phyloP scores from a whole-genome alignment of 1,140 invertebrate genomes.

The Apis laboriosa region DNA sequence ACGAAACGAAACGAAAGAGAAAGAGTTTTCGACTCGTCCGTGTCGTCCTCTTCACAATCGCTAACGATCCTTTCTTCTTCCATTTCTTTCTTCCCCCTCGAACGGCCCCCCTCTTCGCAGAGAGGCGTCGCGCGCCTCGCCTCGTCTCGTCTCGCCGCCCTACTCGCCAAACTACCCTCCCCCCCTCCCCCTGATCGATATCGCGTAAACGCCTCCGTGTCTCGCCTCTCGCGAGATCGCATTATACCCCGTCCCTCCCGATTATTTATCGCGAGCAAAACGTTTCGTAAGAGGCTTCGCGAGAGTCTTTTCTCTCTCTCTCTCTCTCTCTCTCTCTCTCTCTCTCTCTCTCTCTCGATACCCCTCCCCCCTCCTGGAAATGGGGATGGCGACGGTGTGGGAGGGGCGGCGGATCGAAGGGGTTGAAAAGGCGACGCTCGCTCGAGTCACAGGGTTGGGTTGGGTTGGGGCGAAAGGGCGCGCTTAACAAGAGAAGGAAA shows the following conservation, averaged over 20 bases:
- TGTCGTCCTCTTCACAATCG: constrained; percentile 12
- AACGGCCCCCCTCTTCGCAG: background rate
- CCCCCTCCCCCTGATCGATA: constrained; percentile 32
- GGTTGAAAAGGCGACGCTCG: constrained; percentile 6
- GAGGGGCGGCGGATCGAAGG: background rate
- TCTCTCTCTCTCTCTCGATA: no score
- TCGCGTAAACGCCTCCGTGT: constrained; percentile 1
- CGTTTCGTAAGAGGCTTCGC: background rate
- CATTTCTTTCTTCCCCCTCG: background rate
- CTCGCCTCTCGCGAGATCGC: constrained; percentile 11
- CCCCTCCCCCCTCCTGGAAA: background rate
- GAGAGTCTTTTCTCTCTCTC: background rate
- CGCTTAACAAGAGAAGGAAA: constrained; percentile 51
- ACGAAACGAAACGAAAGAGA: no score
- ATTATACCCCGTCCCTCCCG: constrained; percentile 7
- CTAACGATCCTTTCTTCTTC: constrained; percentile 40
- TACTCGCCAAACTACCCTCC: background rate
- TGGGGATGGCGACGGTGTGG: background rate
- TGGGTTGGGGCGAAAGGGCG: constrained; percentile 26
- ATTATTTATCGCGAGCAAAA: constrained; percentile 53
- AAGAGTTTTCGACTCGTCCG: constrained; percentile 6
- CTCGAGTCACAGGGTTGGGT: constrained; percentile 27
- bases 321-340: no score
- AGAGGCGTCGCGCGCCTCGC: constrained; percentile 6
- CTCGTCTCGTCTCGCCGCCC: no score